These are phyloP conservation scores for Tetranychus cinnabarinus DNA, from an alignment of 1,140 invertebrate genomes.

Conservation along the genomic window DNA sequence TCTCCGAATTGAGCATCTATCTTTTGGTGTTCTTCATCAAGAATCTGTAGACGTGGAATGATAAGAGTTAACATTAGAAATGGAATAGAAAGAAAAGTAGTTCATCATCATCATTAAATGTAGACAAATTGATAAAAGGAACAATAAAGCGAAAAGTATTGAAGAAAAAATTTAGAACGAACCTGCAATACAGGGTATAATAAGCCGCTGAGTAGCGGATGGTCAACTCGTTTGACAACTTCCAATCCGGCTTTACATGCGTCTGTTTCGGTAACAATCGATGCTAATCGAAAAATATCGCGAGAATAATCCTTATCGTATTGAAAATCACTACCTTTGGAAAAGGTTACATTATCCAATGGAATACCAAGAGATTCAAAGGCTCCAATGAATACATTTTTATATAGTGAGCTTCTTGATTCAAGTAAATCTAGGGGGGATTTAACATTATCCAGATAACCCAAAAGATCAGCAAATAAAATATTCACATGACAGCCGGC, in stretches of 20 bases:
- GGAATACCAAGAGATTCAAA: conserved; percentile 73
- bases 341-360: conserved; percentile 81
- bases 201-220: conserved; percentile 78
- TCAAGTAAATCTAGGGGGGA: conserved; percentile 83
- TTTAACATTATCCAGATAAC: conserved; percentile 98
- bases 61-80: no score
- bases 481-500: conserved; percentile 88
- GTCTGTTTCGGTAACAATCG: conserved; percentile 87
- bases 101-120: no score
- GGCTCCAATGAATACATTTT: conserved; percentile 83
- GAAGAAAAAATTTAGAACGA: not conserved
- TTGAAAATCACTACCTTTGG: conserved; percentile 85
- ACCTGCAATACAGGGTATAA: conserved; percentile 72
- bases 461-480: conserved; percentile 91
- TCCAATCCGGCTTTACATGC: conserved; percentile 96
- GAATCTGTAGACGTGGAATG: conserved; percentile 33
- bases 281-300: conserved; percentile 76
- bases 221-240: conserved; percentile 93
- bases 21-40: conserved; percentile 94
- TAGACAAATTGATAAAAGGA: not conserved
- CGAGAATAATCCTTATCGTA: conserved; percentile 84
- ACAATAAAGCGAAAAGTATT: not conserved
- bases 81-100: no score
- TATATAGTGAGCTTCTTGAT: conserved; percentile 73
- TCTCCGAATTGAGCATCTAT: conserved; percentile 97